Evolutionary conservation across 2,797 vertebrate genomes (phyloP), one percentile per base, ranked within the genome.

Genomic region (Nannoperca australis): DNA sequence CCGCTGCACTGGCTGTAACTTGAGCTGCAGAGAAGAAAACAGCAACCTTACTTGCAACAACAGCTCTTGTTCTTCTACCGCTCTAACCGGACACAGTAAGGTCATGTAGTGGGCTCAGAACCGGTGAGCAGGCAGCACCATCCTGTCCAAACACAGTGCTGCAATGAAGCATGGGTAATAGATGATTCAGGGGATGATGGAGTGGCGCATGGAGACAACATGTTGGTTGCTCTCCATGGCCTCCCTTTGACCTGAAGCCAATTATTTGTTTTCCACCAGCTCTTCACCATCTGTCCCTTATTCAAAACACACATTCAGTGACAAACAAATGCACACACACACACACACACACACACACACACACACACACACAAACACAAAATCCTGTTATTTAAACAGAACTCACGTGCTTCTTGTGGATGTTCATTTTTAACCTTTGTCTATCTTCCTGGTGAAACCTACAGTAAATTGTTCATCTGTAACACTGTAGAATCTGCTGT

Each of bases 121-220:
- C 53, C 24, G 17, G 27, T 12, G 20, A 54, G 53, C 40, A 61
- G 72, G 32, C 65, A 30, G 60, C 64, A 50, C 36, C 53, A 2
- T 71, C 65, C 24, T 50, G 61, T 82, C 70, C 38, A 76, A 81
- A 82, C 11, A 47, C 78, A 7, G 63, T 9, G 47, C 58, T 72
- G 85, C 70, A 74, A 30, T 79, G 75, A 53, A 70, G 20, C 84
- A 55, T 76, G 79, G 78, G 75, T 83, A 81, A 88, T 61, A 40
- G 81, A 81, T 75, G 82, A 90, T 66, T 74, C 78, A 58, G 71
- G 62, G n/a, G 24, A 76, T 68, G 84, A 88, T 78, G 78, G 85
- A 87, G 76, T n/a, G 82, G 70, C 1, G 55, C 68, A 76, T 17
- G 8, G 82, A 76, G 82, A 83, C 34, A 60, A 65, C 78, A 81